A percentile compares a stretch with the other conserved stretches of the same genome.
These are phyloP conservation scores for Trigoniulus corallinus DNA, from an alignment of 1,140 invertebrate species.

Conservation along the genomic window DNA sequence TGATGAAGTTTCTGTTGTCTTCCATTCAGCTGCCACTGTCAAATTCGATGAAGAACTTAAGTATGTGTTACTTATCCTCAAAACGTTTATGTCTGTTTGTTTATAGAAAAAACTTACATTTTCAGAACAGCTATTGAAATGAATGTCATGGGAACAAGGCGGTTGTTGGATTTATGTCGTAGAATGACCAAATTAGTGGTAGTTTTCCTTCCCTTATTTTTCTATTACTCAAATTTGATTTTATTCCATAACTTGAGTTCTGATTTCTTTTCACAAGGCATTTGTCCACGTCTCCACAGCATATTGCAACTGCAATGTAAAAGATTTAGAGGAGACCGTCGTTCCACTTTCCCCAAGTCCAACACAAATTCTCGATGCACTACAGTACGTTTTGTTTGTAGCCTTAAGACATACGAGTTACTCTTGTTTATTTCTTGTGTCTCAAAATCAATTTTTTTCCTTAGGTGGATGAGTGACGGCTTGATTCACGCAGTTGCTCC, in stretches of 20 bases:
- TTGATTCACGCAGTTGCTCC: constrained; percentile 51
- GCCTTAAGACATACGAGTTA: too few species aligned
- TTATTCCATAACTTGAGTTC: too few species aligned
- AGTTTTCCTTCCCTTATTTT: too few species aligned
- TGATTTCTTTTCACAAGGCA: too few species aligned
- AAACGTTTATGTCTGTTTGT: too few species aligned
- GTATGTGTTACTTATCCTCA: too few species aligned
- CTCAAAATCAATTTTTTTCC: too few species aligned
- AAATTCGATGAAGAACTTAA: too few species aligned
- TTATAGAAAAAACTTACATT: too few species aligned
- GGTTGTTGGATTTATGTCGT: constrained; percentile 66
- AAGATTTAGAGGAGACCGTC: constrained; percentile 37
- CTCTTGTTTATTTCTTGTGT: not conserved
- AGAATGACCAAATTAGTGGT: constrained; percentile 61
- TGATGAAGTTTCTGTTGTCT: too few species aligned
- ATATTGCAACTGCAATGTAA: constrained; percentile 20
- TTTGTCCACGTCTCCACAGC: constrained; percentile 22
- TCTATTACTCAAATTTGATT: too few species aligned
- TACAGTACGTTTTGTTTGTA: constrained; percentile 44
- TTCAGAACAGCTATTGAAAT: constrained; percentile 63
- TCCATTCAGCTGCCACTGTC: too few species aligned
- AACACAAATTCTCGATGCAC: constrained; percentile 66
- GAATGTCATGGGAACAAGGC: constrained; percentile 74
- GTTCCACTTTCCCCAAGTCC: constrained; percentile 79
- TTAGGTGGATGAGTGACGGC: constrained; percentile 53